Evolutionary conservation across 1,140 invertebrate genomes (phyloP), one percentile per base, ranked within the genome.

Genomic region (Palaemon carinicauda): DNA sequence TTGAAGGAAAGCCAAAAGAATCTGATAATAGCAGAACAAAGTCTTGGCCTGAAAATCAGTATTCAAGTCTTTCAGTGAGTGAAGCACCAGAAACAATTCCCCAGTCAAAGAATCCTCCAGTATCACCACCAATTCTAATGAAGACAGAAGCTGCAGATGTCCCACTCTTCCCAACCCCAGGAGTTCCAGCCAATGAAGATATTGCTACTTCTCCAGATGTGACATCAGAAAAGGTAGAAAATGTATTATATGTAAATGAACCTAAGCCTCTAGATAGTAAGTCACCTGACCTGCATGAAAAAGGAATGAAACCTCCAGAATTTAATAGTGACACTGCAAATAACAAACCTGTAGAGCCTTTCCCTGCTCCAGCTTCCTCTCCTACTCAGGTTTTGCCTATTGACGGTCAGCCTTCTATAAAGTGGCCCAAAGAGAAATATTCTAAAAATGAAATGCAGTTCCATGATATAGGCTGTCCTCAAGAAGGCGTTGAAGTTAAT

Each of bases 31-130:
- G 73, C 2, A 29, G 15, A 17, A 27, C 24, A 53, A 74, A 74
- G 17, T 5, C 60, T 52, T 82, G 65, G 80, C n/a, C 41, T 29
- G 31, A 51, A 53, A 69, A 82, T 82, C n/a, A 29, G n/a, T 82
- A 82, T 53, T 52, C 65, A 29, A 33, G 60, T 19, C 54, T 53
- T 29, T 10, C 2, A 10, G 2, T 29, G 1, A 0, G 19, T 21
- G 54, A 54, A 14, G 12, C 24, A 73, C 21, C 21, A 24, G 69
- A 73, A 73, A 17, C n/a, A 24, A 19, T 31, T 73, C 69, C 69
- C 29, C 21, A 27, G n/a, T 27, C 41, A 41, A 41, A 41, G 41
- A 41, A 41, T 41, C 41, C 41, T 41, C 41, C 41, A 41, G 41
- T 41, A 41, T 41, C 29, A n/a, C 60, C 60, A 69, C 60, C 60